These are phyloP conservation scores for Pluvianellus socialis DNA, from an alignment of 2,113 vertebrate species.

Conservation along the genomic window DNA sequence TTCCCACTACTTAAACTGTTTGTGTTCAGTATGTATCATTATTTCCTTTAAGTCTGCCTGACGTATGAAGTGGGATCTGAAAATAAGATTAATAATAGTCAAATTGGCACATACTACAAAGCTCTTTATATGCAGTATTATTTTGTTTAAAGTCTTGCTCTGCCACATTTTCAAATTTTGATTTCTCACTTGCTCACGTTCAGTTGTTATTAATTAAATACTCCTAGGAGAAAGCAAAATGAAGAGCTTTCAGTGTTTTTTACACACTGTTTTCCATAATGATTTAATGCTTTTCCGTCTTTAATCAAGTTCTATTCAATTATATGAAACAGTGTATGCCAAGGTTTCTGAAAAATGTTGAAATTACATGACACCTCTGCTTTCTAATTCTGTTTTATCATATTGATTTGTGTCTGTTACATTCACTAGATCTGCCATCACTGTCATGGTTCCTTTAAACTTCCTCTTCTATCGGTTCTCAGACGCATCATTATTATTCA, in stretches of 20 bases:
- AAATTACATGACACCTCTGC: not conserved
- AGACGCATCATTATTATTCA: not conserved
- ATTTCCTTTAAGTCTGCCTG: not conserved
- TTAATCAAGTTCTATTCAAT: not conserved
- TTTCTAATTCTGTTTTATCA: not conserved
- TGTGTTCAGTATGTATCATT: not conserved
- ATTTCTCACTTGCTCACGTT: not conserved
- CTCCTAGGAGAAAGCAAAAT: not conserved
- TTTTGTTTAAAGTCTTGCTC: not conserved
- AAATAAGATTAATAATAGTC: not conserved
- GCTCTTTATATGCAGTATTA: not conserved
- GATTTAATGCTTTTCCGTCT: not conserved
- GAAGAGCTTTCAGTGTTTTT: not conserved
- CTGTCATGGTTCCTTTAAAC: not conserved
- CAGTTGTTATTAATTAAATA: not conserved
- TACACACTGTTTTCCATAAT: not conserved
- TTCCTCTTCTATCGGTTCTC: not conserved
- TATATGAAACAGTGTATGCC: not conserved
- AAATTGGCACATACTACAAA: not conserved
- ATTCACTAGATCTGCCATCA: not conserved
- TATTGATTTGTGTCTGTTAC: not conserved
- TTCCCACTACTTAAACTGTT: not conserved
- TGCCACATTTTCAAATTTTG: not conserved
- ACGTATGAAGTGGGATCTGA: not conserved
- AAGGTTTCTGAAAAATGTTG: not conserved